These are phyloP conservation scores for Pelecanus crispus DNA, from an alignment of 2,113 vertebrate species.

Conservation along the genomic window DNA sequence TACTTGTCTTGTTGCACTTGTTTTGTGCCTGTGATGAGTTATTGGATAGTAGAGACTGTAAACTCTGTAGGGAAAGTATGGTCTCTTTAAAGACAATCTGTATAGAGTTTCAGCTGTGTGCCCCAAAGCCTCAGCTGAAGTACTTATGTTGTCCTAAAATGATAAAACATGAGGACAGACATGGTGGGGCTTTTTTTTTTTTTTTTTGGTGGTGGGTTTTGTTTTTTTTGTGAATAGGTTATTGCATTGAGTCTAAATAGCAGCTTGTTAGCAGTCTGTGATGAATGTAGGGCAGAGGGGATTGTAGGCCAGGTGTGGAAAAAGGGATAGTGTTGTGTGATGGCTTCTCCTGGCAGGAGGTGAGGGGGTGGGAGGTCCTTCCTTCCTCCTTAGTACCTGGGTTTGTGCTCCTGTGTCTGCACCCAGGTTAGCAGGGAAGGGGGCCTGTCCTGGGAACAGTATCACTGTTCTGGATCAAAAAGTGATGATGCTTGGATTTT, in stretches of 20 bases:
- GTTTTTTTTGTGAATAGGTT: background rate
- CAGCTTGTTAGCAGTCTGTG: background rate
- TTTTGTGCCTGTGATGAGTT: background rate
- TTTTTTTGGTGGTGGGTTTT: too few relatives aligned
- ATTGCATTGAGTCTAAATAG: background rate
- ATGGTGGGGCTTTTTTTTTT: too few relatives aligned
- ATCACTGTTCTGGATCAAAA: background rate
- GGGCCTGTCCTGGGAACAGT: background rate
- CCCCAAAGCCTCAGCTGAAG: background rate
- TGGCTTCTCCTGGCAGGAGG: background rate
- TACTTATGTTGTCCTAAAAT: too few relatives aligned
- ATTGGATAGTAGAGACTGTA: background rate
- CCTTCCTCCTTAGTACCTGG: background rate
- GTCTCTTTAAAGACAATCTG: background rate
- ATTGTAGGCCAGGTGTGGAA: background rate
- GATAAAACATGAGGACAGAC: background rate
- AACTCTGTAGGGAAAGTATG: background rate
- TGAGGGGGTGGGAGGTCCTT: background rate
- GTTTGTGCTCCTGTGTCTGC: background rate
- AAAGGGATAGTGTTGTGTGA: background rate
- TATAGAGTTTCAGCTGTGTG: background rate
- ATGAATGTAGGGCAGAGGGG: background rate
- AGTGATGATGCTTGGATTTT: background rate
- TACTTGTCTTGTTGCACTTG: background rate
- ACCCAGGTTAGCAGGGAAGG: fast-evolving